Percentiles rank a stretch among this genome's conserved stretches.
Conservation (phyloP, 2,888 invertebrate species). For the Schizotus pectinicornis region DNA sequence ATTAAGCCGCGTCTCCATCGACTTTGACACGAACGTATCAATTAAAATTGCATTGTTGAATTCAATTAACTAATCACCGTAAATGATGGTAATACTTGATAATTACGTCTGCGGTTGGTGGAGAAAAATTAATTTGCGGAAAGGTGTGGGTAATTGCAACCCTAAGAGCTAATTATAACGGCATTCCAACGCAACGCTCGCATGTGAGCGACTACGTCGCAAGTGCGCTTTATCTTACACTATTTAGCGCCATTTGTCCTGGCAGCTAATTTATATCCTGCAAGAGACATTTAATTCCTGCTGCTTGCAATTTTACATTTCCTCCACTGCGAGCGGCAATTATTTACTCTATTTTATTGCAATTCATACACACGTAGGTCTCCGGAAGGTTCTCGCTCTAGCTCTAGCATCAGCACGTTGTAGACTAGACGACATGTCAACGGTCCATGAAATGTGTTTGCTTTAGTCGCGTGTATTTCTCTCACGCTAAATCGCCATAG, state of each 20-base stretch:
- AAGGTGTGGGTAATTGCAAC: neutral
- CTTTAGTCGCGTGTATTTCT: slow-evolving; percentile 4
- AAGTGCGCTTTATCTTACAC: slow-evolving; percentile 41
- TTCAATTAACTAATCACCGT: slow-evolving; percentile 1
- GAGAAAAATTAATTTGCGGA: no score
- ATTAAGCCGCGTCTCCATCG: neutral
- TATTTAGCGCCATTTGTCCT: slow-evolving; percentile 44
- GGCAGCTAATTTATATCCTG: slow-evolving; percentile 45
- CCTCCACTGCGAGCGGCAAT: slow-evolving; percentile 39
- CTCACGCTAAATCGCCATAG: slow-evolving; percentile 9
- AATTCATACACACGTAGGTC: slow-evolving; percentile 23
- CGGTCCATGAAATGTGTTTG: slow-evolving; percentile 24
- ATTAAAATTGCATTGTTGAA: neutral
- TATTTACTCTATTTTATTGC: slow-evolving; percentile 36
- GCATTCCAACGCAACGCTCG: slow-evolving; percentile 24
- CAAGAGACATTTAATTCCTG: slow-evolving; percentile 41
- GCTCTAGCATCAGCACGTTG: slow-evolving; percentile 28
- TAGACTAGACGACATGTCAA: slow-evolving; percentile 29
- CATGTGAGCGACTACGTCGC: slow-evolving; percentile 39
- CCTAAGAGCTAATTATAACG: slow-evolving; percentile 3
- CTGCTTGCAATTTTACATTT: slow-evolving; percentile 43
- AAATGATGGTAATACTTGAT: neutral
- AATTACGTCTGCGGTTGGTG: no score
- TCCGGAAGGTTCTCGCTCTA: slow-evolving; percentile 29
- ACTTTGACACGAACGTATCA: slow-evolving; percentile 8